Evolutionary conservation across 2,113 vertebrate species (phyloP).

Genomic region (Cryptoleucopteryx plumbea): DNA sequence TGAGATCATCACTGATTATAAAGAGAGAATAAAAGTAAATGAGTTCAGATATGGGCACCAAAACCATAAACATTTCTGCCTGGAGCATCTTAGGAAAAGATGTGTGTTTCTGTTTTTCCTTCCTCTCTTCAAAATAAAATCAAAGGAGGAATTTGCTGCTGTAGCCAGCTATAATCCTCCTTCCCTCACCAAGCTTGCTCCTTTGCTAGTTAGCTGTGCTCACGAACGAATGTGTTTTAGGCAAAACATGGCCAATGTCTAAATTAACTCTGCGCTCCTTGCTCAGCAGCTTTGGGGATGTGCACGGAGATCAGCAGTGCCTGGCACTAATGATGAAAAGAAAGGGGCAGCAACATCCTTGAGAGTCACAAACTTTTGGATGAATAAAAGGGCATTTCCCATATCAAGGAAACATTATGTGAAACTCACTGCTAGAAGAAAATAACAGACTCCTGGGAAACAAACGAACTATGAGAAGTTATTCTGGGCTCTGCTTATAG

Average conservation of each 20-base stretch:
- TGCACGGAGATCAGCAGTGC: background rate
- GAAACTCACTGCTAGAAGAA: background rate
- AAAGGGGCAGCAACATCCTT: background rate
- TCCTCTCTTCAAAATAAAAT: slow-evolving; percentile 22
- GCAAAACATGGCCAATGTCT: background rate
- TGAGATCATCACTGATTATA: slow-evolving; percentile 37
- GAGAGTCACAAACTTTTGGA: background rate
- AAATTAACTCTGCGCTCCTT: background rate
- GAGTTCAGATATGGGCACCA: background rate
- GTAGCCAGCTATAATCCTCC: background rate
- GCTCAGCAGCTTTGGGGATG: background rate
- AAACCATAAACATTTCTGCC: slow-evolving; percentile 31
- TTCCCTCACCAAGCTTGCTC: background rate
- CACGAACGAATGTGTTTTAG: rapidly evolving
- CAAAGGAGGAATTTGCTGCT: slow-evolving; percentile 29
- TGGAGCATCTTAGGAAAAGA: background rate
- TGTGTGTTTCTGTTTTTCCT: slow-evolving; percentile 6
- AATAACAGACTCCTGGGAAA: background rate
- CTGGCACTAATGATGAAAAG: background rate
- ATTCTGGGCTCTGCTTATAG: background rate
- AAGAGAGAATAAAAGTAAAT: slow-evolving; percentile 43
- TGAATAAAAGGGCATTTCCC: background rate
- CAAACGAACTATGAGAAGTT: background rate
- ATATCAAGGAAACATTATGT: background rate
- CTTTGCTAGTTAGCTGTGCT: background rate